These are phyloP conservation scores for Sebastes fasciatus DNA, from an alignment of 2,113 vertebrate species.

Conservation along the genomic window DNA sequence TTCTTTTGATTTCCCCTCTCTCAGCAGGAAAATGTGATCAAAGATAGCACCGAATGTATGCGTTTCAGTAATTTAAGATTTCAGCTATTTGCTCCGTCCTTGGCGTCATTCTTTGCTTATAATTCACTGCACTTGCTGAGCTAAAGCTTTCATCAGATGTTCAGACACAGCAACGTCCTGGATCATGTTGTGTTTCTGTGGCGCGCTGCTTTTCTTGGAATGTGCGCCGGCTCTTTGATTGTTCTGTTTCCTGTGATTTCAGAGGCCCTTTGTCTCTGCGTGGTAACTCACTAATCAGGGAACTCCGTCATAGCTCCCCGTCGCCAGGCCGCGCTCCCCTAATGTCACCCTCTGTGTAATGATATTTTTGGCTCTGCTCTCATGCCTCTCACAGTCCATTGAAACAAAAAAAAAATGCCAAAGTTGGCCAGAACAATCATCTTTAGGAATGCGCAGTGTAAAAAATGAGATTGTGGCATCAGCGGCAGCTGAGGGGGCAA, in stretches of 20 bases:
- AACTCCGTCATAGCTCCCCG: conserved; percentile 78
- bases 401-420: conserved; percentile 40
- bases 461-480: conserved; percentile 57
- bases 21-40: conserved; percentile 43
- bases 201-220: conserved; percentile 84
- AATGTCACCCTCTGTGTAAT: conserved; percentile 70
- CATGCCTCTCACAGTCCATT: conserved; percentile 62
- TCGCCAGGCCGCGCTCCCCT: conserved; percentile 50
- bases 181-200: conserved; percentile 76
- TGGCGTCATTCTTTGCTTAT: conserved; percentile 31
- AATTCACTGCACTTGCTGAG: conserved; percentile 39
- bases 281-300: conserved; percentile 80
- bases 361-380: conserved; percentile 81
- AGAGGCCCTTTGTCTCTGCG: conserved; percentile 81
- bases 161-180: conserved; percentile 63
- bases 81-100: conserved; percentile 27
- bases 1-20: conserved; percentile 36
- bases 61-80: conserved; percentile 40
- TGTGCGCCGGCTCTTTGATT: conserved; percentile 81
- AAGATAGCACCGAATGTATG: conserved; percentile 25
- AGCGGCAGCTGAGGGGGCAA: conserved; percentile 42
- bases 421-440: conserved; percentile 60
- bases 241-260: conserved; percentile 85
- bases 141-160: conserved; percentile 68
- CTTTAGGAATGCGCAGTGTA: conserved; percentile 62